These are phyloP conservation scores for Mamestra brassicae DNA, from an alignment of 2,888 invertebrate genomes.

Conservation along the genomic window DNA sequence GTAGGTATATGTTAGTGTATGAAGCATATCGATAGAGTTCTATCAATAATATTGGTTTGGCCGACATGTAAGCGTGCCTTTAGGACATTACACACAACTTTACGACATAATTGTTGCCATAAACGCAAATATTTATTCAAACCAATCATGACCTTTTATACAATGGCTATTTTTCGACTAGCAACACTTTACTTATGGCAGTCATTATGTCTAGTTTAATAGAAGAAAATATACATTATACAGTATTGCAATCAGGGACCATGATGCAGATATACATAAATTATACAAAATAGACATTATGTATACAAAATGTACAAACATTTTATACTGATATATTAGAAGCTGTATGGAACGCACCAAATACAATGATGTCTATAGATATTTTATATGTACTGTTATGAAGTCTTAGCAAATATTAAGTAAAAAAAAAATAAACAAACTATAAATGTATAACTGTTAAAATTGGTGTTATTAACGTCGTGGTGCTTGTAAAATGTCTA, in stretches of 20 bases:
- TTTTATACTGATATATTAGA: conserved; percentile 54
- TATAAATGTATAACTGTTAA: conserved; percentile 37
- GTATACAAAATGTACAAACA: conserved; percentile 58
- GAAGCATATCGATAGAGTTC: conserved; percentile 67
- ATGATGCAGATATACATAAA: conserved; percentile 66
- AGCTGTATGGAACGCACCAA: conserved; percentile 49
- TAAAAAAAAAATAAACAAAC: conserved; percentile 4
- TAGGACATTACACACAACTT: conserved; percentile 35
- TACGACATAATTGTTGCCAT: conserved; percentile 58
- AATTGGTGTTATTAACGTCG: conserved; percentile 23
- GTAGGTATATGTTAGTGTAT: conserved; percentile 75
- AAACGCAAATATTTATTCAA: conserved; percentile 45
- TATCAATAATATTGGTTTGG: conserved; percentile 65
- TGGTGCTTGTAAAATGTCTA: conserved; percentile 48
- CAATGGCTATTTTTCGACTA: conserved; percentile 33
- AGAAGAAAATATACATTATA: conserved; percentile 61
- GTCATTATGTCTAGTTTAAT: conserved; percentile 45
- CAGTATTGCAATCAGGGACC: conserved; percentile 76
- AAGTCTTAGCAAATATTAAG: conserved; percentile 15
- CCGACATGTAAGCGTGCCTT: conserved; percentile 74
- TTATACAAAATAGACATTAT: conserved; percentile 61
- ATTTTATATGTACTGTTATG: conserved; percentile 55
- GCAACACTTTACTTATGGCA: conserved; percentile 46
- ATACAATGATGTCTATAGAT: conserved; percentile 38
- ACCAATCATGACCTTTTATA: conserved; percentile 26